phyloP scores from a whole-genome alignment of 2,797 vertebrate genomes.

The Micromesistius poutassou region DNA sequence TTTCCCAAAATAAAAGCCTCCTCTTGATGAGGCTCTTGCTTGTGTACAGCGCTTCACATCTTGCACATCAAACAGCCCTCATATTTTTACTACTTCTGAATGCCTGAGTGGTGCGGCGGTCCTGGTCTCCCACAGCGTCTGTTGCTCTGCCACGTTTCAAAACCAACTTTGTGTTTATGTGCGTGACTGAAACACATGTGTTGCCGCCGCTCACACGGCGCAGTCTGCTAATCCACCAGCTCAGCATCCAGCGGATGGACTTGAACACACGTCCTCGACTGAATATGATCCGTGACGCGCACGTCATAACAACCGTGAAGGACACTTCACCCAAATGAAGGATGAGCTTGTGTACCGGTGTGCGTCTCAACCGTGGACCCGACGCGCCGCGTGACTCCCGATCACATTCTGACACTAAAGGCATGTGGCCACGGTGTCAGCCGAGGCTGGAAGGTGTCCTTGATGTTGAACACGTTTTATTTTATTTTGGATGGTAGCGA shows the following conservation, averaged over 20 bases:
- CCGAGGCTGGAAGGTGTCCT: no score
- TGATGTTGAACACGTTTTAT: no score
- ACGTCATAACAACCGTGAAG: no score
- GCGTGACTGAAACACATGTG: background rate
- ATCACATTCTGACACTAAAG: background rate
- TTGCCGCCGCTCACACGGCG: no score
- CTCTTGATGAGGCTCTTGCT: conserved; percentile 46
- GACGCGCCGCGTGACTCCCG: background rate
- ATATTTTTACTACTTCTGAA: conserved; percentile 60
- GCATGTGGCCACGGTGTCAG: no score
- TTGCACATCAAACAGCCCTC: conserved; percentile 66
- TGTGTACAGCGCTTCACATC: conserved; percentile 58
- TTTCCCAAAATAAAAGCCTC: conserved; percentile 44
- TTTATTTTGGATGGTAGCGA: no score
- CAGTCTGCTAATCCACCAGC: background rate
- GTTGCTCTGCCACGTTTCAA: conserved; percentile 5
- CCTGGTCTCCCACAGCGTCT: conserved; percentile 48
- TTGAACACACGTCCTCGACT: background rate
- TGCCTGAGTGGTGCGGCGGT: conserved; percentile 52
- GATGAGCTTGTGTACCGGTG: background rate
- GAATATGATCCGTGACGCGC: no score
- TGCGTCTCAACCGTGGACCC: background rate
- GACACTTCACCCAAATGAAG: no score
- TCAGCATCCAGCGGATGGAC: background rate
- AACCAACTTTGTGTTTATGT: background rate